Base-by-base conservation (phyloP, 2,113 vertebrate genomes). In the Alethe diademata region DNA sequence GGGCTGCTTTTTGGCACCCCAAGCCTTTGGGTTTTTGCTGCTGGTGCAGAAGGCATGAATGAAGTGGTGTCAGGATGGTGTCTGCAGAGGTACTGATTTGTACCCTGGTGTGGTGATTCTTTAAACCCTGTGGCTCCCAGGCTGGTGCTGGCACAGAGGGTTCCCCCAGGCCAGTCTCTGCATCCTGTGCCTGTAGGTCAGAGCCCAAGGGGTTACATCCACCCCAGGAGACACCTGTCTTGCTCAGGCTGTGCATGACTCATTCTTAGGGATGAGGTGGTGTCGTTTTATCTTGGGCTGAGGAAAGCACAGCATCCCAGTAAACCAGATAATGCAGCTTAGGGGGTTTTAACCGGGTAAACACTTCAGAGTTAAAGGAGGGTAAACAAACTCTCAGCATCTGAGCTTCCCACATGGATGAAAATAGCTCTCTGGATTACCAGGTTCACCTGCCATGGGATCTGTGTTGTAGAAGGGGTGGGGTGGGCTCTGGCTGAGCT, bases 301-400 rank as follows among this genome's bases (percentile, higher is more conserved):
- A 93, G 88, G 83, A 87, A 78, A 88, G 89, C 67, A 5, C 62
- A 90, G 80, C 86, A 67, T 92, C 75, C 78, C 72, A 79, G 90
- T 91, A 95, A 97, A 95, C 83, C 88, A 78, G 94, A 95, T 97
- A 96, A 96, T 96, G 85, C 93, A 94, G 93, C 94, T 97, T 96
- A 95, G 62, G 61, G 69, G 85, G 26, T 90, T 96, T 97, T 93
- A 96, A 66, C 70, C 47, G 87, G 40, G 89, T 97, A 96, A 94
- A 96, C 87, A 85, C 89, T 93, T 95, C 86, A 72, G 95, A 95
- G 79, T 93, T 97, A 93, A 90, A 80, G 76, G 73, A 93, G 61
- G 84, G 89, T 95, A 92, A 96, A 85, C 92, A 78, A 89, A 93
- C 64, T 95, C 66, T 75, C 16, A 47, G 85, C 92, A 61, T 60